Base-by-base conservation (phyloP, 2,797 vertebrate species). In the Oreonectes daqikongensis region DNA sequence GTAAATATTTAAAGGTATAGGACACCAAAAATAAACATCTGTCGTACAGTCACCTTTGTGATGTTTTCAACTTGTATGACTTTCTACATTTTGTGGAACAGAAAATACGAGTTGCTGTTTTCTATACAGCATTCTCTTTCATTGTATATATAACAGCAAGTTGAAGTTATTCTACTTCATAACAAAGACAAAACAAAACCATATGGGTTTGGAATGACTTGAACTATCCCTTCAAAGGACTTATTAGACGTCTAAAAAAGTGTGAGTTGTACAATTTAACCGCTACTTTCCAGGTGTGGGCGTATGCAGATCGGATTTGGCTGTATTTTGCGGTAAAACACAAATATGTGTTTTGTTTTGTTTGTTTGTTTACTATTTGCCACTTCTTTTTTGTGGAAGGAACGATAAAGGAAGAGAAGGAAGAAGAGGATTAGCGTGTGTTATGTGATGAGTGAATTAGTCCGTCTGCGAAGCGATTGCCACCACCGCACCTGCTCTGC, bases 361-460 rank as follows among this genome's bases (percentile, higher is more conserved):
- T 78, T 69, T 81, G 80, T 73, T 75, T 82, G 63, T 79, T 82
- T 75, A 75, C 60, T 61, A 26, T 69, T 77, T 69, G 8, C 64
- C 55, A 3, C 24, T 66, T 8, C 0, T 32, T 53, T 66, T 69
- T 60, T 59, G 18, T 40, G 50, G 18, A 38, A 26, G 26, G 60
- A 75, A 61, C 68, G 55, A 59, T 57, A 38, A 69, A 70, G n/a
- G 44, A 53, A 65, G 18, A 63, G 50, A 79, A 66, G 53, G 61
- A 74, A 66, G 69, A 64, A 77, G 75, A 73, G 84, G 79, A 88
- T 82, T 82, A 81, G 59, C 78, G 42, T 20, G 18, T 69, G 85
- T 87, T 83, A 82, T 80, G 73, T 82, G 81, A 87, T 87, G 84
- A 85, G 83, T 85, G 76, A 87, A 88, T 85, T 72, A 59, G 82